Conservation (phyloP, 2,113 vertebrate genomes). For the Otocyon megalotis region DNA sequence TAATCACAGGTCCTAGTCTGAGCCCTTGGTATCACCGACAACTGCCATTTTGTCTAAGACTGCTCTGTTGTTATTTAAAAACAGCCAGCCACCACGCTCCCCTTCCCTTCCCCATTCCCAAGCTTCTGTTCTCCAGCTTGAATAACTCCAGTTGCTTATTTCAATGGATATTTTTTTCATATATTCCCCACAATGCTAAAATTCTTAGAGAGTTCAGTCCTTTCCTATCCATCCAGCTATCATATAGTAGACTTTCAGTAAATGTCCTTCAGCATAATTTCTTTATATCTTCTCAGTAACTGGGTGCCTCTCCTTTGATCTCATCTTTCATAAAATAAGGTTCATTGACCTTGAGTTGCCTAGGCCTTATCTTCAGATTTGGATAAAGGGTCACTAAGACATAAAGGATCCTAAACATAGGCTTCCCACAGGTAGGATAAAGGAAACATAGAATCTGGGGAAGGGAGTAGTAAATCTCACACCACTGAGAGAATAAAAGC, state of each 20-base stretch:
- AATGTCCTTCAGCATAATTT: neutral
- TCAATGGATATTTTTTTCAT: neutral
- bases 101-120: neutral
- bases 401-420: neutral
- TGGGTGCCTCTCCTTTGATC: neutral
- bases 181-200: neutral
- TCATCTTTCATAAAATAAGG: neutral
- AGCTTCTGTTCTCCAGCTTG: neutral
- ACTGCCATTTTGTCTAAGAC: neutral
- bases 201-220: neutral
- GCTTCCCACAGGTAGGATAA: neutral
- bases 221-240: neutral
- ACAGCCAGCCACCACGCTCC: neutral
- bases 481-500: neutral
- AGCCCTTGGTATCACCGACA: neutral
- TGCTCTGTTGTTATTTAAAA: neutral
- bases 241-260: neutral
- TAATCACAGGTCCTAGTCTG: neutral
- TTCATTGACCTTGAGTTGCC: neutral
- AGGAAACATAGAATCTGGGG: neutral
- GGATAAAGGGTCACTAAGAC: neutral
- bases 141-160: neutral
- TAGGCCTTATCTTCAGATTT: neutral
- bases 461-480: neutral
- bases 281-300: neutral